A percentile compares a stretch with the other conserved stretches of the same genome.
Conservation (phyloP, 2,888 invertebrate genomes). For the Boloria selene region DNA sequence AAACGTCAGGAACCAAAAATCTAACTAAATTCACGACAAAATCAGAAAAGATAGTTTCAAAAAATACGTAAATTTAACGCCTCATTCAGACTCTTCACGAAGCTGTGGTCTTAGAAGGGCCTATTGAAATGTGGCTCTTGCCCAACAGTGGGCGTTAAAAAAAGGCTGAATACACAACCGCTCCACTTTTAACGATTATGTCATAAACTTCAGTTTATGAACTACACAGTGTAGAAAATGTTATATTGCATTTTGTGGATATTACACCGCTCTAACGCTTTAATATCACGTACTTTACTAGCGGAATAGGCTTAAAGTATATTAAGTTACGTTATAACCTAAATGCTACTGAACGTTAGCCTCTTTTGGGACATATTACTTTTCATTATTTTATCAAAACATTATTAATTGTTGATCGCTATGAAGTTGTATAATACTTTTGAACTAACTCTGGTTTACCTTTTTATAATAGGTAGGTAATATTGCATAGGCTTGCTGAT, state of each 20-base stretch:
- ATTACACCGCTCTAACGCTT: conserved; percentile 29
- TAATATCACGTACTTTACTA: conserved; percentile 26
- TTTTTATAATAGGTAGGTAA: neutral
- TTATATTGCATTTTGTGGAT: conserved; percentile 26
- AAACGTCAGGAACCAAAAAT: too few species aligned
- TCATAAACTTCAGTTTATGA: conserved; percentile 9
- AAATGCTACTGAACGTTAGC: conserved; percentile 2
- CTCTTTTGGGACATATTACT: conserved; percentile 19
- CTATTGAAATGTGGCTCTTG: too few species aligned
- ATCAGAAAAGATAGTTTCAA: too few species aligned
- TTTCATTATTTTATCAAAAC: conserved; percentile 11
- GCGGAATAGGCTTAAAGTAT: conserved; percentile 26
- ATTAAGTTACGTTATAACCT: conserved; percentile 30
- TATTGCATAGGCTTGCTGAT: too few species aligned
- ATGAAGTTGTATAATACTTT: neutral
- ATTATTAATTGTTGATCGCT: neutral
- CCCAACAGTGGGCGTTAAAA: too few species aligned
- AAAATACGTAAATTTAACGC: too few species aligned
- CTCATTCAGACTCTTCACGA: too few species aligned
- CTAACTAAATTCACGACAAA: too few species aligned
- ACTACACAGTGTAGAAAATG: conserved; percentile 12
- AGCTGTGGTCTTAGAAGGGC: too few species aligned
- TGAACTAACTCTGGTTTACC: neutral
- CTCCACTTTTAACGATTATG: neutral
- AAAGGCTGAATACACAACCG: neutral